Base-by-base conservation (phyloP, 2,888 invertebrate species). In the Lacanobia wlatinum region DNA sequence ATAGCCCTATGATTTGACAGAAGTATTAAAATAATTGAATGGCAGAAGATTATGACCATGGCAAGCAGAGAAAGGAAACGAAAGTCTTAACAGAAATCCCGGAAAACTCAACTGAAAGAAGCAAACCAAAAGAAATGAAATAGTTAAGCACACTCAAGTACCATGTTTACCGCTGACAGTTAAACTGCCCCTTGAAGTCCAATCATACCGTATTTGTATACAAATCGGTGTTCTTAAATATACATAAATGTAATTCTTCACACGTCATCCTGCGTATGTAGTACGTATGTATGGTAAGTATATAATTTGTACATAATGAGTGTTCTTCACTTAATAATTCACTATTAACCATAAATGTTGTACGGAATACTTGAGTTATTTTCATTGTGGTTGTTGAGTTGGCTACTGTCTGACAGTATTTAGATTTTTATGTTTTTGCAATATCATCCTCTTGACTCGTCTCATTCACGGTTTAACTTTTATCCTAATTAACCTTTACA, bases 171-270 rank as follows among this genome's bases (percentile, higher is more conserved):
- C 0, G 78, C 34, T 56, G 63, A 72, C 72, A 61, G 65, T 48
- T 61, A 58, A 77, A 73, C 48, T 52, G 12, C 48, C 18, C 40
- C 60, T 60, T 62, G 43, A 66, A 23, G 62, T 53, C 63, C 78
- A 83, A 85, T 84, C 69, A 84, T 75, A 76, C 75, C 83, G 38
- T 78, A 75, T 76, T 59, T 34, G 77, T 69, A 43, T 46, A 62
- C 46, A 74, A 80, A 85, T 75, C 58, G 63, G 59, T 21, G 70
- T 55, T 62, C 28, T 70, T 73, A 67, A 65, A 62, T 53, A 48
- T 50, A 77, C 70, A 83, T 84, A 78, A 79, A 76, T 69, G 62
- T 69, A 82, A 77, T 78, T 76, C 71, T 69, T 84, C 70, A 72
- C 83, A 82, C 84, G 79, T 79, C 79, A 76, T 73, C 60, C 21